Conservation (phyloP, 1,140 invertebrate genomes). For the Ooceraea biroi region DNA sequence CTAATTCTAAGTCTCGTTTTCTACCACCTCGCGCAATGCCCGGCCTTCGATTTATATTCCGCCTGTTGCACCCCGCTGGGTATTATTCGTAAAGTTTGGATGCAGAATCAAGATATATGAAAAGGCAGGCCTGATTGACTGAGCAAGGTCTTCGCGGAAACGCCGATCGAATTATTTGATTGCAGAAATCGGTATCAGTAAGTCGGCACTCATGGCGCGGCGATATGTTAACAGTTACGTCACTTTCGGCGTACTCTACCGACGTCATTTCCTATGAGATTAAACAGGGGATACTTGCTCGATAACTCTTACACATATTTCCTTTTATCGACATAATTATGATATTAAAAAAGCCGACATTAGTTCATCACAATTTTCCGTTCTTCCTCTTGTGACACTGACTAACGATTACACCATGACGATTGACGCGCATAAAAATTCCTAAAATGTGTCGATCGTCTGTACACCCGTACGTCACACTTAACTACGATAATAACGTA, state of each 20-base stretch:
- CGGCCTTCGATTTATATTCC: slow-evolving; percentile 18
- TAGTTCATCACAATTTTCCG: too few species aligned
- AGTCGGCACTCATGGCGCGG: slow-evolving; percentile 30
- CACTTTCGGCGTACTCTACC: background rate
- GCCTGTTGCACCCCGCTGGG: slow-evolving; percentile 16
- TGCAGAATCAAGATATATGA: background rate
- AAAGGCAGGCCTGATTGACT: background rate
- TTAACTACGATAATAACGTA: slow-evolving; percentile 12
- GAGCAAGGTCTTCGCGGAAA: background rate
- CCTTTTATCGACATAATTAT: background rate
- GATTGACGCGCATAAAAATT: background rate
- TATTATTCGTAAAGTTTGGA: slow-evolving; percentile 14
- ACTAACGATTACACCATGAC: background rate
- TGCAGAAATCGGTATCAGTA: background rate
- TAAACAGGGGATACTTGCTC: background rate
- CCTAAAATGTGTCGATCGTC: background rate
- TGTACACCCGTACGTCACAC: slow-evolving; percentile 1
- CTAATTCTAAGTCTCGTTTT: background rate
- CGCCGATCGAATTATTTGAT: background rate
- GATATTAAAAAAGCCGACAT: background rate
- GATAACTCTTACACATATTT: background rate
- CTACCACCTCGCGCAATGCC: background rate
- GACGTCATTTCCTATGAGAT: slow-evolving; percentile 13
- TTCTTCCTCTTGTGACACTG: background rate
- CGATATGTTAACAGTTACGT: background rate